Evolutionary conservation across 2,888 invertebrate genomes (phyloP).

Genomic region (Phania funesta): DNA sequence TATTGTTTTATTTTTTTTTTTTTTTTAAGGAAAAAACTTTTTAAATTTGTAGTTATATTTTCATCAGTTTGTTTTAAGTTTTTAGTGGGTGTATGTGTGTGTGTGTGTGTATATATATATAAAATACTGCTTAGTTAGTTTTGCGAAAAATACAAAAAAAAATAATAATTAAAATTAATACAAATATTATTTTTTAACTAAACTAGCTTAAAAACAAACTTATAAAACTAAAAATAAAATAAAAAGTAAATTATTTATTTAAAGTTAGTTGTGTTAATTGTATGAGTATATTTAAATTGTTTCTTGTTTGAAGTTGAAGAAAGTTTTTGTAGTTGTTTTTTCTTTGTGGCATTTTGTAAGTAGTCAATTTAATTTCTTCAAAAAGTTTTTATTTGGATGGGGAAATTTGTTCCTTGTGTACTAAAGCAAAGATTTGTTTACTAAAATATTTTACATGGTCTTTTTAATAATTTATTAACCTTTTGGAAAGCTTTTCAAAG

Average conservation of each 20-base stretch:
- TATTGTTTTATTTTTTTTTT: constrained; percentile 19
- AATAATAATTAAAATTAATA: constrained; percentile 51
- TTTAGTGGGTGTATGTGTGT: constrained; percentile 16
- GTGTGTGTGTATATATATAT: constrained; percentile 48
- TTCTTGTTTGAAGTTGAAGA: not conserved
- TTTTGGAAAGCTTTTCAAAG: not conserved
- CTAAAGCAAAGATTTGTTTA: not conserved
- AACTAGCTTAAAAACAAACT: constrained; percentile 25
- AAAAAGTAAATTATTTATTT: constrained; percentile 18
- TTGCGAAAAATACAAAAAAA: constrained; percentile 54
- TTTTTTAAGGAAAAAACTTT: constrained; percentile 10
- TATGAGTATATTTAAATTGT: constrained; percentile 60
- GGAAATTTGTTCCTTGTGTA: constrained; percentile 9
- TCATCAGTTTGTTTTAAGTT: constrained; percentile 1
- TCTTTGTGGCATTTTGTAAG: constrained; percentile 44
- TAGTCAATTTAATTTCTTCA: constrained; percentile 12
- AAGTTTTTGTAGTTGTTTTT: not conserved
- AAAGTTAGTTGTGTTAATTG: constrained; percentile 22
- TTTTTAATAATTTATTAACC: not conserved
- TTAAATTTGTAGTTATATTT: constrained; percentile 8
- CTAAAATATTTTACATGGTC: constrained; percentile 1
- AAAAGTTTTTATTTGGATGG: constrained; percentile 17
- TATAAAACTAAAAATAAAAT: constrained; percentile 6
- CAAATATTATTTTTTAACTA: constrained; percentile 35
- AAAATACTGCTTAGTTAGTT: constrained; percentile 67